Evolutionary conservation across 2,888 invertebrate genomes (phyloP).

Genomic region (Chorisops tibialis): DNA sequence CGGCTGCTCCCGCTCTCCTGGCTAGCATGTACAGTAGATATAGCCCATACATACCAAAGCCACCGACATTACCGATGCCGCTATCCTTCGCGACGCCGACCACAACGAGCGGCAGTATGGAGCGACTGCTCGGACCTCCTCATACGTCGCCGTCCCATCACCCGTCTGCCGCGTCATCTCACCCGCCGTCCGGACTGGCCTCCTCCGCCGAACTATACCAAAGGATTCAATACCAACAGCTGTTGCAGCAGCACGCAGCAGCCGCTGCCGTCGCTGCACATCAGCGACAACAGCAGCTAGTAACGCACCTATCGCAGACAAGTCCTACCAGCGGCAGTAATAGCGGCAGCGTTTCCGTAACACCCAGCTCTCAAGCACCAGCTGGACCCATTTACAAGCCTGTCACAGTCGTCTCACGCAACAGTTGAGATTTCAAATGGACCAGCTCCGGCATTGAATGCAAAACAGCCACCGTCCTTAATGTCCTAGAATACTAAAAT

Average conservation of each 20-base stretch:
- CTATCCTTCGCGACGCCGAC: conserved; percentile 47
- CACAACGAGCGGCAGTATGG: conserved; percentile 39
- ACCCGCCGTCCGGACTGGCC: conserved; percentile 49
- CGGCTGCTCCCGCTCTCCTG: conserved; percentile 57
- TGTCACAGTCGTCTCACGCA: conserved; percentile 56
- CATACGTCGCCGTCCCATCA: conserved; percentile 41
- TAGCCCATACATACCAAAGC: conserved; percentile 60
- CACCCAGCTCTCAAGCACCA: conserved; percentile 34
- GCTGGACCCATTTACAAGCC: conserved; percentile 55
- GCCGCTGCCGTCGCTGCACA: conserved; percentile 52
- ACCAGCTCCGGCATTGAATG: conserved; percentile 14
- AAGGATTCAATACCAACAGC: conserved; percentile 53
- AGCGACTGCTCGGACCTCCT: conserved; percentile 44
- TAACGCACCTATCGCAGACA: conserved; percentile 45
- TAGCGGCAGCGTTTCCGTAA: conserved; percentile 27
- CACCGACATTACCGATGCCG: conserved; percentile 54
- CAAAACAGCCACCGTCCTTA: conserved; percentile 15
- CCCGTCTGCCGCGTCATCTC: conserved; percentile 39
- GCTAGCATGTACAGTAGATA: conserved; percentile 68
- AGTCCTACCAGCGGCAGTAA: conserved; percentile 37
- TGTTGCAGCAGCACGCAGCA: conserved; percentile 51
- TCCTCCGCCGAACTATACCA: conserved; percentile 55
- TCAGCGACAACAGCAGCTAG: conserved; percentile 46
- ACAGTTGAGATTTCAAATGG: conserved; percentile 53
- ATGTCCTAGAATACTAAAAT: conserved; percentile 6